Conservation (phyloP, 2,888 invertebrate species). For the Oxytorus armatus region DNA sequence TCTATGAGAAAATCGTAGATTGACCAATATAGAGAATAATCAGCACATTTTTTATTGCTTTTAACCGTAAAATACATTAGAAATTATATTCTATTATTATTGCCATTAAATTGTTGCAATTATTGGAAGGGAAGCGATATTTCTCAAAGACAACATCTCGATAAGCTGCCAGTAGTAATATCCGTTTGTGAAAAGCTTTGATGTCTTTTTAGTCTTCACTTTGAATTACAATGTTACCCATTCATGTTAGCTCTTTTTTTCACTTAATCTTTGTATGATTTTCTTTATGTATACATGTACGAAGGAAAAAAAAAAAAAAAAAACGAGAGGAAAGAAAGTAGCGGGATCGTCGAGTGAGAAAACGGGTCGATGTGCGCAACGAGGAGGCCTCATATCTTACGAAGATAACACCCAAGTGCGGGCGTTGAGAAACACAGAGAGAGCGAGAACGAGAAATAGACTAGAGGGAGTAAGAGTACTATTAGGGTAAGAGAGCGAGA, state of each 20-base stretch:
- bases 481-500: constrained; percentile 55
- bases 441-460: constrained; percentile 5
- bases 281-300: neutral
- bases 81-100: neutral
- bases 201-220: neutral
- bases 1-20: too few relatives aligned
- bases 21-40: too few relatives aligned
- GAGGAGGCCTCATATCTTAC: constrained; percentile 56
- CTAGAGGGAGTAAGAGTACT: constrained; percentile 19
- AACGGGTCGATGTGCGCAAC: constrained; percentile 42
- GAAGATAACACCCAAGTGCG: constrained; percentile 54
- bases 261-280: neutral
- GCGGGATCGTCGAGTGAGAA: constrained; percentile 39
- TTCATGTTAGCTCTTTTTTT: neutral
- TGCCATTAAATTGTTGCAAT: neutral
- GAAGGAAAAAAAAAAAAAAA: neutral
- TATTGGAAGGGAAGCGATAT: neutral
- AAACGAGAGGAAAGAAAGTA: neutral
- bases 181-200: neutral
- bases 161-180: neutral
- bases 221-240: constrained; percentile 4
- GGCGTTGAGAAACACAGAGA: constrained; percentile 17
- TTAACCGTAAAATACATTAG: too few relatives aligned
- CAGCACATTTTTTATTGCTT: too few relatives aligned
- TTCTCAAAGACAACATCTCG: neutral